Evolutionary conservation across 2,797 vertebrate species (phyloP).

Genomic region (Poeciliopsis infans): DNA sequence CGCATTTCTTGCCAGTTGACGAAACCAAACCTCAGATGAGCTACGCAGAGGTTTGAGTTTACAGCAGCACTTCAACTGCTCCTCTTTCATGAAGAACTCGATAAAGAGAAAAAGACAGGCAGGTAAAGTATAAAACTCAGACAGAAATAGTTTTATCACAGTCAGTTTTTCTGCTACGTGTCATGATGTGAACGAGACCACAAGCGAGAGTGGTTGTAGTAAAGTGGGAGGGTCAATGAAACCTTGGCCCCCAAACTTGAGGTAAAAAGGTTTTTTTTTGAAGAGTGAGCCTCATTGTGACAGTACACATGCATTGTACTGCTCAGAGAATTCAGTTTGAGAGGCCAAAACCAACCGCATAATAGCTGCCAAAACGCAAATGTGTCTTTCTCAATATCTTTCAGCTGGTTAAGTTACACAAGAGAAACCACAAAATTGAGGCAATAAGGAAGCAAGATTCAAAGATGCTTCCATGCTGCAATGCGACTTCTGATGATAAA

Average conservation of each 20-base stretch:
- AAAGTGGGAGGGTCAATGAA: slow-evolving; percentile 26
- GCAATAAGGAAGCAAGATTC: slow-evolving; percentile 9
- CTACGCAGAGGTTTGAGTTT: slow-evolving; percentile 14
- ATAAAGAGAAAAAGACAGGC: slow-evolving; percentile 21
- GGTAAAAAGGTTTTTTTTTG: not conserved
- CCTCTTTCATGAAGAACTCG: slow-evolving; percentile 15
- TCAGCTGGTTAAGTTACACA: not conserved
- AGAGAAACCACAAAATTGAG: not conserved
- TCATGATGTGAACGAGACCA: not conserved
- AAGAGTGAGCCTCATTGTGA: not conserved
- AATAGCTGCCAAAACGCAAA: slow-evolving; percentile 3
- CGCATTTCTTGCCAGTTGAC: slow-evolving; percentile 10
- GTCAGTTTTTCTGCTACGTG: not conserved
- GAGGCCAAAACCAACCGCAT: slow-evolving; percentile 15
- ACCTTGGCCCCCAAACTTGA: slow-evolving; percentile 10
- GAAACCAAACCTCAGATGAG: slow-evolving; percentile 27
- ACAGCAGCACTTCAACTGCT: slow-evolving; percentile 22
- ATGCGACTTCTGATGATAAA: slow-evolving; percentile 9
- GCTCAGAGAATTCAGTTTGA: not conserved
- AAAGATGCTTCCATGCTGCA: slow-evolving; percentile 3
- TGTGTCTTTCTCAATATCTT: slow-evolving; percentile 5
- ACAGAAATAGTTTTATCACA: slow-evolving; percentile 4
- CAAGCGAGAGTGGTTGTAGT: not conserved
- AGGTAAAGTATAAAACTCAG: slow-evolving; percentile 15
- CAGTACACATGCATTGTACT: not conserved